Base-by-base conservation (phyloP, 2,797 vertebrate genomes). In the Gorsachius magnificus region DNA sequence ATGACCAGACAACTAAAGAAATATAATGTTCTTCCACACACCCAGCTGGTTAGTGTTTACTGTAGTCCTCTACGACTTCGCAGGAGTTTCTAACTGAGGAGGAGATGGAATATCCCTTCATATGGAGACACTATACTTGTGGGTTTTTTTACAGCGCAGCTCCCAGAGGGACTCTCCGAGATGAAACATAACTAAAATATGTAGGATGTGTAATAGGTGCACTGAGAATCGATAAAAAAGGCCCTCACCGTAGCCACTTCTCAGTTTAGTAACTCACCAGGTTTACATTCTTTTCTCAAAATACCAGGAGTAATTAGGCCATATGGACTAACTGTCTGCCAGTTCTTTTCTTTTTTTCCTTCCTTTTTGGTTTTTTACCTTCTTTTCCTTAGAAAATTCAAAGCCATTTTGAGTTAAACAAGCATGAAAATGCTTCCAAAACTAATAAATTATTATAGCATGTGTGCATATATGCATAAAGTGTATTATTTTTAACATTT, bases 381-480 rank as follows among this genome's bases (percentile, higher is more conserved):
- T 68, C 43, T 91, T 85, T 95, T 84, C 58, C 70, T 80, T n/a
- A 72, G 41, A 94, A 77, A 96, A 97, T 93, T 96, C 89, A 95
- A 97, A 91, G 92, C 80, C 69, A 78, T 90, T 98, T 96, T 94
- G 90, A 97, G 90, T 96, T 97, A 97, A 97, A 94, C 61, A 96
- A 97, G 94, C 95, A 97, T 63, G 90, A 97, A 96, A 94, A 97
- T 24, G 38, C 75, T 96, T 98, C 96, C 95, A 97, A 97, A 97
- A 95, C 72, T 58, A 97, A 93, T 95, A 97, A 96, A 93, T 90
- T 88, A 97, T 93, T 96, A 65, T 61, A 63, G 69, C 81, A 56
- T 3, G 7, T 88, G 75, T 78, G 46, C 64, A 63, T 77, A 72
- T 56, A 92, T 64, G 71, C 91, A 90, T 83, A 50, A 70, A 60